A percentile compares a stretch with the other conserved stretches of the same genome.
These are phyloP conservation scores for Orussus abietinus DNA, from an alignment of 1,140 invertebrate species.

Conservation along the genomic window DNA sequence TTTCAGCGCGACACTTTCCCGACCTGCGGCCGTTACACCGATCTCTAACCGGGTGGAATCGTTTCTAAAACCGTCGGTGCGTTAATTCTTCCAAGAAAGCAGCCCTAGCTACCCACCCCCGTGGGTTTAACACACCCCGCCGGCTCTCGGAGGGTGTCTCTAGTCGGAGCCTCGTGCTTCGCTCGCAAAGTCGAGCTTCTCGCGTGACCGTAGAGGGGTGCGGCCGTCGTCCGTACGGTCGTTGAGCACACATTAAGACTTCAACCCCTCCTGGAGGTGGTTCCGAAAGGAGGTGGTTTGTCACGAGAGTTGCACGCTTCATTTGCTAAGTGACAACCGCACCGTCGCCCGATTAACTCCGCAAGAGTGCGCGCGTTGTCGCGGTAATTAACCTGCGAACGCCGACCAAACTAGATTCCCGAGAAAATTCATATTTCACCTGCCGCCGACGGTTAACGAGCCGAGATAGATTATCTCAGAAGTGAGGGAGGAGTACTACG, in stretches of 20 bases:
- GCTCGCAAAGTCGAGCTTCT: slow-evolving; percentile 22
- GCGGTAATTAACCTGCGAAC: not conserved
- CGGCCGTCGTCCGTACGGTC: slow-evolving; percentile 25
- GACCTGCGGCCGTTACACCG: not conserved
- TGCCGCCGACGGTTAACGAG: too few species aligned
- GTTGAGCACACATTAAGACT: slow-evolving; percentile 28
- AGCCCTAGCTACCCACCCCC: too few species aligned
- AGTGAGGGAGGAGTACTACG: too few species aligned
- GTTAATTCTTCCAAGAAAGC: too few species aligned
- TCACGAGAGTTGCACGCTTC: too few species aligned
- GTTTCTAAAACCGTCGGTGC: too few species aligned
- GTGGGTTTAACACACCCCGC: too few species aligned
- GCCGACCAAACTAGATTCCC: not conserved
- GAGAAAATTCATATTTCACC: too few species aligned
- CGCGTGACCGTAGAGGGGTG: slow-evolving; percentile 33
- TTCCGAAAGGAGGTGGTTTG: too few species aligned
- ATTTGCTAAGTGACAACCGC: slow-evolving; percentile 12
- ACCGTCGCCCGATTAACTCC: slow-evolving; percentile 18
- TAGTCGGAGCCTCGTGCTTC: slow-evolving; percentile 1
- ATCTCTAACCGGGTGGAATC: not conserved
- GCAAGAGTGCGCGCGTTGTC: slow-evolving; percentile 3
- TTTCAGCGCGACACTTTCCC: too few species aligned
- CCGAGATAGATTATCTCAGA: too few species aligned
- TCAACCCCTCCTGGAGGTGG: slow-evolving; percentile 12
- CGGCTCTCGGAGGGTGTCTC: slow-evolving; percentile 11